Base-by-base conservation (phyloP, 2,113 vertebrate genomes). In the Regulus satrapa region DNA sequence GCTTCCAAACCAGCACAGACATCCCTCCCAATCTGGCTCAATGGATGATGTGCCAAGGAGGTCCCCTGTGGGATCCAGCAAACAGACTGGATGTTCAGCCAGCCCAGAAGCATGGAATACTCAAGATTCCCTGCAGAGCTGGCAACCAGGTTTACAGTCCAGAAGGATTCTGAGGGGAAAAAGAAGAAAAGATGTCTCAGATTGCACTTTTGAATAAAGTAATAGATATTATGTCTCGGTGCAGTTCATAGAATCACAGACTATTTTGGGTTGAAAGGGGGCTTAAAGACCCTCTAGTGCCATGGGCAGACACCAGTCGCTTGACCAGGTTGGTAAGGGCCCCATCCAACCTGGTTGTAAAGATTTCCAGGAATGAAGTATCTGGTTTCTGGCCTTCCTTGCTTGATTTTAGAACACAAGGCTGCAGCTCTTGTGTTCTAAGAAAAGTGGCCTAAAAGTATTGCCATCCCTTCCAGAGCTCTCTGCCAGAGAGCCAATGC, bases 11-110 rank as follows among this genome's bases (percentile, higher is more conserved):
- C 55, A 71, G 21, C 3, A 1, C 10, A 21, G 41, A 24, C 51
- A 71, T 1, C 1, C 12, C 25, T 9, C 8, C 14, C 29, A 45
- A 1, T 13, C 1, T 13, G 16, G 34, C 28, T 75, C 26, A 38
- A 20, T 8, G 14, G 62, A 20, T 54, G 19, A 7, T 4, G 4
- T 15, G 14, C 36, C 6, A 3, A 48, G 69, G 31, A 77, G 9
- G 19, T 64, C 1, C 7, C 13, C n/a, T 25, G 7, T 19, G 21
- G 31, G 18, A 76, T 18, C 14, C 18, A 26, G 58, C 0, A 2
- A 76, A 32, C 24, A 28, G 59, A 26, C 36, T 43, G 32, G 21
- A 28, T 9, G 4, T 9, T 14, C 28, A 28, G 61, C 18, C 51
- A 40, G 24, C 25, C 21, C 63, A 26, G 16, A 54, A 80, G 7